Base-by-base conservation (phyloP, 2,113 vertebrate species). In the Anoura caudifer region DNA sequence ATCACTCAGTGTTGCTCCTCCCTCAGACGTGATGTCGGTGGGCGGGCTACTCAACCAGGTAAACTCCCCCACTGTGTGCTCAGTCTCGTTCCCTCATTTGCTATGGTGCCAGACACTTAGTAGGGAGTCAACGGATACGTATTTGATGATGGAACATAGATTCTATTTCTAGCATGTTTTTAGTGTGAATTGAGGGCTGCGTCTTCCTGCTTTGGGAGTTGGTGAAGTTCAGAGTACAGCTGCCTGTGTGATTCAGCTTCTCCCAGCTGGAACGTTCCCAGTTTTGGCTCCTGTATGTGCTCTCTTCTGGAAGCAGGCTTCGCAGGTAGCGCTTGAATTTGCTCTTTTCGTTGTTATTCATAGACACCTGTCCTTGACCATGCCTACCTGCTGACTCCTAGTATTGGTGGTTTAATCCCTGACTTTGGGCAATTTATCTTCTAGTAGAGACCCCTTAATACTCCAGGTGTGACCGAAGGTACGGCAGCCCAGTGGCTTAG, bases 291-390 rank as follows among this genome's bases (percentile, higher is more conserved):
- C 38, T 31, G 95, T 87, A 56, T 72, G 45, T 82, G 50, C 89
- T 93, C 87, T 95, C 13, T 92, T 43, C 90, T 56, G 5, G 11
- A 75, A 96, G 95, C 59, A 83, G 93, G 24, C 69, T 97, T 97
- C 70, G 50, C 50, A 96, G 95, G 61, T 87, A 76, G 86, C 95
- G 95, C 86, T 81, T 90, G 95, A 86, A 89, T 87, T 86, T 97
- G 95, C 80, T 96, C 76, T 56, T 87, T 52, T 81, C 19, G 4
- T 16, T 86, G 47, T 41, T 41, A 47, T 13, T 33, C 13, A 61
- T n/a, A 86, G 7, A 41, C n/a, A 14, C 13, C 54, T 97, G 47
- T 28, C 43, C 93, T 47, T 87, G 63, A 43, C 72, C 38, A 0
- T 79, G 73, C 28, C 80, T 4, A 41, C 93, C 93, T 97, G 82